Base-by-base conservation (phyloP, 2,113 vertebrate genomes). In the Protomyctophum bolini region DNA sequence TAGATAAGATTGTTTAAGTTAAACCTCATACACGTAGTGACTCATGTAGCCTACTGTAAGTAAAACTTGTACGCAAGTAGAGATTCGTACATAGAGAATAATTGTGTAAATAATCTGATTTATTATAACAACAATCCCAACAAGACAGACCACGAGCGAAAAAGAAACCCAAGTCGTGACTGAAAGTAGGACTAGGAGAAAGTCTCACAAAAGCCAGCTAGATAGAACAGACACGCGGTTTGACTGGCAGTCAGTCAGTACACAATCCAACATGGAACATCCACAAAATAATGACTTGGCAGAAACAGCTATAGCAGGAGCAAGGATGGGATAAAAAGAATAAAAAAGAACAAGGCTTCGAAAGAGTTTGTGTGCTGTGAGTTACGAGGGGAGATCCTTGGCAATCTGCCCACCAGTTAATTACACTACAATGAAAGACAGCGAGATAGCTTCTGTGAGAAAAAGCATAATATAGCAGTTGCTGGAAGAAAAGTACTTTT, bases 361-460 rank as follows among this genome's bases (percentile, higher is more conserved):
- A 49, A 48, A 79, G n/a, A 15, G 21, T 80, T 69, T 68, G 72
- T 64, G 63, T 12, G 45, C 68, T 66, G 62, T 21, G 50, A 65
- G 45, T 12, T 45, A 67, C 68, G 70, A 63, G 63, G 63, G 9
- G 60, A 70, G 58, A 70, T 75, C 33, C 46, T 63, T 82, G 82
- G 72, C 72, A 60, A 55, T 9, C 46, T 63, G 73, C 72, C 82
- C 46, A 6, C 47, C 56, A 28, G 48, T 74, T 70, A 58, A 86
- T 80, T 80, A 65, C 1, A 8, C 64, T 55, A 48, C n/a, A 4
- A 9, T 50, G 45, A 41, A 52, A 63, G 29, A 50, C 12, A 48
- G 57, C 70, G 8, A 65, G 28, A 63, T 12, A 21, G 65, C 58
- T 48, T 11, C 56, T 50, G 15, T 12, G 67, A 60, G 55, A 58